Evolutionary conservation across 64 coral and sea anemone genomes (phyloP), one percentile per base, ranked within the genome.

Genomic region (Porites australiensis): DNA sequence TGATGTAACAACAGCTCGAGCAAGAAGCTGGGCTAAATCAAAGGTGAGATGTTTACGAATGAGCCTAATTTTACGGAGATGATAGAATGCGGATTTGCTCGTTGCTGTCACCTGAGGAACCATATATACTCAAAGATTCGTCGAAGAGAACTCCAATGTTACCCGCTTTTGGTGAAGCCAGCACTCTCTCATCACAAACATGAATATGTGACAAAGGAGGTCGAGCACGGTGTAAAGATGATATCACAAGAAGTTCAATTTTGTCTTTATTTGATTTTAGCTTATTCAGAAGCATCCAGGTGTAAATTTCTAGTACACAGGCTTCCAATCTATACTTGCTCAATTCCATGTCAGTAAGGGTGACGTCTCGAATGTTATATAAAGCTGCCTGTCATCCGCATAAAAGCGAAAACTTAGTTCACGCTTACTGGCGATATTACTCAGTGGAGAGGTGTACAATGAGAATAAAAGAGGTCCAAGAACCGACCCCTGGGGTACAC

Each of bases 41-140:
- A 64, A 18, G 80, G 54, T 83, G 4, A 64, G 80, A 83, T 47
- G 46, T 83, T 83, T 64, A 45, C 80, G 18, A 64, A 83, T 77
- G 2, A 58, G n/a, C 2, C 79, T 15, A 44, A 82, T 62, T 61
- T 82, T 63, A 37, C 79, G 20, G 14, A 82, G 79, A 45, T 82
- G 79, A 57, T 62, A 82, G 79, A 43, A 82, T 61, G 55, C 79
- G 3, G 79, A 61, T 82, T 82, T 82, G 44, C 55, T 44, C 22
- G 63, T 82, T 9, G 55, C 57, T 44, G 8, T 82, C 10, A 82
- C 62, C 8, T 82, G 54, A 58, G 57, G 21, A 61, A 44, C 79
- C 22, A 62, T 62, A 62, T 22, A n/a, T n/a, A n/a, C n/a, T 62
- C 6, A 82, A 46, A 62, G n/a, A 62, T 61, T 62, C 58, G 16